These are phyloP conservation scores for Hypanus sabinus DNA, from an alignment of 2,113 vertebrate species.

Conservation along the genomic window DNA sequence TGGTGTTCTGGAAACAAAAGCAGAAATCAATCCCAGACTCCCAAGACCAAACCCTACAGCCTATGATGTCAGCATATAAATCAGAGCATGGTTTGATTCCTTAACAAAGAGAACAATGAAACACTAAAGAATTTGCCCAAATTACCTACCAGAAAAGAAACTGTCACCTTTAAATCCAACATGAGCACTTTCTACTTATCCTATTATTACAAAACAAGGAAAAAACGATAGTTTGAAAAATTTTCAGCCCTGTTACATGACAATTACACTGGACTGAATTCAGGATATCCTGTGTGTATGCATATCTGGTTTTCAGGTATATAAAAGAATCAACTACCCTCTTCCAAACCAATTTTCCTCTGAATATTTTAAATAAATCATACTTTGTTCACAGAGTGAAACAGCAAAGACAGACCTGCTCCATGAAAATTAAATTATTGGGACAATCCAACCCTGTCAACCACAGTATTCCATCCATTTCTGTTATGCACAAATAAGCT, in stretches of 20 bases:
- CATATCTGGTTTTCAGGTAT: neutral
- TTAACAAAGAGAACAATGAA: conserved; percentile 31
- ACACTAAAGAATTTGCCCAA: neutral
- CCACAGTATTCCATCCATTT: neutral
- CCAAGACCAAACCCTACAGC: neutral
- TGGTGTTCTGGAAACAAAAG: conserved; percentile 10
- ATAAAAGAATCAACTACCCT: neutral
- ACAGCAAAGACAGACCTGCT: neutral
- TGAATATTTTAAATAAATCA: neutral
- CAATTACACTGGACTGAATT: neutral
- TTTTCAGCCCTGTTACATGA: neutral
- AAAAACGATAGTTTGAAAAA: neutral
- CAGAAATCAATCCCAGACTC: conserved; percentile 34
- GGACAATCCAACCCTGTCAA: neutral
- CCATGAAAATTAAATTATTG: neutral
- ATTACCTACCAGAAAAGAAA: neutral
- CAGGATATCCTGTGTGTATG: neutral
- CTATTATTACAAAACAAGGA: neutral
- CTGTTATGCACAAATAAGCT: neutral
- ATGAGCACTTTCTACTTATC: neutral
- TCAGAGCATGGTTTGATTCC: conserved; percentile 37
- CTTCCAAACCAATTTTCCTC: neutral
- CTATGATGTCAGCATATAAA: conserved; percentile 36
- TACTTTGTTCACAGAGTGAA: neutral
- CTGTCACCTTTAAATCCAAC: neutral